Conservation (phyloP, 2,888 invertebrate species). For the Eulithis prunata region DNA sequence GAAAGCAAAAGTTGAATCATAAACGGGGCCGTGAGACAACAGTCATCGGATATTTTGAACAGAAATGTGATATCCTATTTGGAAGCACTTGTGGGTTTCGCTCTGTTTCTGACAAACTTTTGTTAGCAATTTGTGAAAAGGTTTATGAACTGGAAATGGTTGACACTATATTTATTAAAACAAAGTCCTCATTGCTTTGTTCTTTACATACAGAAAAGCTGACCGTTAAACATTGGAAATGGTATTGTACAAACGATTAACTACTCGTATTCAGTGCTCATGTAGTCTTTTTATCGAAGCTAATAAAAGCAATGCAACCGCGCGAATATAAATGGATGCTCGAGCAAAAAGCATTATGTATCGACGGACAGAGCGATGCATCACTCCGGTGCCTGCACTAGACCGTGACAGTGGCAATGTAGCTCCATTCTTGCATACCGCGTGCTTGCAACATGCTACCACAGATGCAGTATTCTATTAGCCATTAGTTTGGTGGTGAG, state of each 20-base stretch:
- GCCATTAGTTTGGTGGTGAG: not conserved
- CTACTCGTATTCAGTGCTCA: conserved; percentile 12
- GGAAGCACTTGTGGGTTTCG: not conserved
- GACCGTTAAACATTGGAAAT: not conserved
- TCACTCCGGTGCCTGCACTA: conserved; percentile 43
- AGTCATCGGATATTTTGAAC: conserved; percentile 23
- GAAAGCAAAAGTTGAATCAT: conserved; percentile 51
- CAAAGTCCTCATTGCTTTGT: not conserved
- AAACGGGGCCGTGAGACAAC: conserved; percentile 47
- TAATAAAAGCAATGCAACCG: conserved; percentile 24
- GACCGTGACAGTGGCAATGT: conserved; percentile 43
- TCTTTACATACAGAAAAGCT: not conserved
- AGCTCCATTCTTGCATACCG: conserved; percentile 36
- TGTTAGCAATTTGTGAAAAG: too few relatives aligned
- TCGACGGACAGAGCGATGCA: conserved; percentile 37
- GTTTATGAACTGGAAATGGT: too few relatives aligned
- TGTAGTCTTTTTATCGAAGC: conserved; percentile 7
- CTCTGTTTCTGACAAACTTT: too few relatives aligned
- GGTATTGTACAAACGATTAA: conserved; percentile 6
- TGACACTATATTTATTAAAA: not conserved
- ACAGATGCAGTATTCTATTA: not conserved
- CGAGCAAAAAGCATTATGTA: conserved; percentile 41
- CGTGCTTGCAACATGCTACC: conserved; percentile 10
- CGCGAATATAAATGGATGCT: conserved; percentile 25
- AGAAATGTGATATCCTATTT: conserved; percentile 30